Conservation (phyloP, 2,113 vertebrate genomes). For the Rhea americana region DNA sequence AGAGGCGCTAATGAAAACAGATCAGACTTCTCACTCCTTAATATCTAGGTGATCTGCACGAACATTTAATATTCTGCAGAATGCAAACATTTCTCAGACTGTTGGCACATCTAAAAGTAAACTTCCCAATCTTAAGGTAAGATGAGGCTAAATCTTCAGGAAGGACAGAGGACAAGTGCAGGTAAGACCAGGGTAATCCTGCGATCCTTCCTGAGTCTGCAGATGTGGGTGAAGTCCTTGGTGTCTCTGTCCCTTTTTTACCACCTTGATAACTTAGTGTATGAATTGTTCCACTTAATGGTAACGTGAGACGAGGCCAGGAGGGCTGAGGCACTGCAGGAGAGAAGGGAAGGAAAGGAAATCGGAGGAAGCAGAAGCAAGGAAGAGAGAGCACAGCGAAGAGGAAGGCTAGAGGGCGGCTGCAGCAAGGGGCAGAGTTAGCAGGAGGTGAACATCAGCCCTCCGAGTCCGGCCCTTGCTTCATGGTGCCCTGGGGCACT, state of each 20-base stretch:
- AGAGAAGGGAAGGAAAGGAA: background rate
- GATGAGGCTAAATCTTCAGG: background rate
- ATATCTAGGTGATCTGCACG: background rate
- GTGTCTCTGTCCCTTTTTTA: background rate
- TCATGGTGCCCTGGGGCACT: background rate
- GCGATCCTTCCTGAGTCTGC: background rate
- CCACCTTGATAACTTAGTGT: fast-evolving
- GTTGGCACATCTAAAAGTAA: background rate
- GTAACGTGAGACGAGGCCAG: background rate
- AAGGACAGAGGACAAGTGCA: background rate
- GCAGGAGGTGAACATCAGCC: background rate
- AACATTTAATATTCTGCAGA: background rate
- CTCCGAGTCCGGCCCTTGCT: fast-evolving
- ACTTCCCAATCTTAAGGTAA: background rate
- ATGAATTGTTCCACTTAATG: background rate
- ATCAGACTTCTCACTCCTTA: background rate
- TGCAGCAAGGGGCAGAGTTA: background rate
- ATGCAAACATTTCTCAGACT: background rate
- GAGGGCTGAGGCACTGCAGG: background rate
- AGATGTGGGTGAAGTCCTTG: background rate
- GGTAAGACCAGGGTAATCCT: background rate
- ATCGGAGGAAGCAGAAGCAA: fast-evolving
- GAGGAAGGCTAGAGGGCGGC: background rate
- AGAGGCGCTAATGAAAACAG: background rate
- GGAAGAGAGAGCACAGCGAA: background rate